Conservation (phyloP, 2,888 invertebrate species). For the Halictus ligatus region DNA sequence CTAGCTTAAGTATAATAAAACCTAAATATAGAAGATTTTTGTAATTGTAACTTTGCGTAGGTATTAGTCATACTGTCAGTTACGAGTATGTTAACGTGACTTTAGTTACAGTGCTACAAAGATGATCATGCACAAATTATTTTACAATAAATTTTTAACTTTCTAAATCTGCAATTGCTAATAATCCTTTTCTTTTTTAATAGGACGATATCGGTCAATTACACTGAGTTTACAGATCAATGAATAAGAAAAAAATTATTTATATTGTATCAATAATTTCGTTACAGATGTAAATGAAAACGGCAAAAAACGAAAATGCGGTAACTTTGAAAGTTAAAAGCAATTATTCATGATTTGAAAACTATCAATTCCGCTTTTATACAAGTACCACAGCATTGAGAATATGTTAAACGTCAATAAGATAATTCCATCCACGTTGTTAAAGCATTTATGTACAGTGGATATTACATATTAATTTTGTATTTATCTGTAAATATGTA, state of each 20-base stretch:
- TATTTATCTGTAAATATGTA: conserved; percentile 67
- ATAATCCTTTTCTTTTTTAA: conserved; percentile 17
- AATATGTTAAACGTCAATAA: conserved; percentile 44
- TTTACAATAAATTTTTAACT: conserved; percentile 35
- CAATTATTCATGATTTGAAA: conserved; percentile 18
- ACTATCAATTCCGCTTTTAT: conserved; percentile 30
- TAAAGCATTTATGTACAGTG: conserved; percentile 60
- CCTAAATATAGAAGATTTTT: conserved; percentile 14
- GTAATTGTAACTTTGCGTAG: conserved; percentile 40
- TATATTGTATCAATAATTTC: conserved; percentile 37
- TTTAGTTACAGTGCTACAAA: conserved; percentile 39
- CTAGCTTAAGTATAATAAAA: conserved; percentile 13
- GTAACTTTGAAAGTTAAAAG: conserved; percentile 12
- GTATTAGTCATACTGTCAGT: conserved; percentile 22
- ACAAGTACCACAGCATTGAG: conserved; percentile 33
- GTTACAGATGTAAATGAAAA: conserved; percentile 4
- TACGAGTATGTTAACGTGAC: conserved; percentile 23
- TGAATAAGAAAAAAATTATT: conserved; percentile 32
- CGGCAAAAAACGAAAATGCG: background rate
- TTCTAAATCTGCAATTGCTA: conserved; percentile 24
- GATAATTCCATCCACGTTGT: conserved; percentile 56
- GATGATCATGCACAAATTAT: conserved; percentile 43
- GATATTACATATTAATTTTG: conserved; percentile 54
- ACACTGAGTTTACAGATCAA: conserved; percentile 7
- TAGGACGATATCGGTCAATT: background rate